Conservation (phyloP, 2,113 vertebrate species). For the Tachycineta bicolor region DNA sequence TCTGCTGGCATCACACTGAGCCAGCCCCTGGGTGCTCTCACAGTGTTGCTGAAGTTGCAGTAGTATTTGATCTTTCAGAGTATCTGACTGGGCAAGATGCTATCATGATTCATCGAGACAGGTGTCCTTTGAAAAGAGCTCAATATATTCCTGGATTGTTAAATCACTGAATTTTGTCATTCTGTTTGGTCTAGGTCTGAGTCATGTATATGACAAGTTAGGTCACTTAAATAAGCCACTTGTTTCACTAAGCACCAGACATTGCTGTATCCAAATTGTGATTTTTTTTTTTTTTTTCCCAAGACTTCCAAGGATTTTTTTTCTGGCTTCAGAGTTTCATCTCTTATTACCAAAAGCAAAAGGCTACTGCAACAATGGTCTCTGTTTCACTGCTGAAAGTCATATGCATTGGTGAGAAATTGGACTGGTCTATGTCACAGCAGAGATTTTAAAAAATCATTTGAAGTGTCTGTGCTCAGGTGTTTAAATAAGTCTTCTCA, state of each 20-base stretch:
- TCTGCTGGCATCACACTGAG: accelerated
- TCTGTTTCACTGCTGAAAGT: not conserved
- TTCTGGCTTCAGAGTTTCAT: not conserved
- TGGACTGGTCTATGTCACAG: not conserved
- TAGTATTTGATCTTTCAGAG: too few relatives aligned
- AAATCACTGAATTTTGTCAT: not conserved
- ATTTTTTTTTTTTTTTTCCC: too few relatives aligned
- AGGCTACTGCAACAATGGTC: not conserved
- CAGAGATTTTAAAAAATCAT: not conserved
- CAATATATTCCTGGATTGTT: not conserved
- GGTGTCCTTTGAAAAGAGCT: not conserved
- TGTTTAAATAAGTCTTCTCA: not conserved
- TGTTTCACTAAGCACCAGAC: not conserved
- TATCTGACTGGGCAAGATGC: not conserved
- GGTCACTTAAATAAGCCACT: not conserved
- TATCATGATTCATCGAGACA: not conserved
- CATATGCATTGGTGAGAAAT: not conserved
- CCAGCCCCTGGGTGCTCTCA: accelerated
- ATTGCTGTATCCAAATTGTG: not conserved
- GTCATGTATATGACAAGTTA: not conserved
- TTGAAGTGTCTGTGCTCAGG: not conserved
- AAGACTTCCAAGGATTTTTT: too few relatives aligned
- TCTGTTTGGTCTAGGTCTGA: not conserved
- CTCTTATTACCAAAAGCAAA: not conserved
- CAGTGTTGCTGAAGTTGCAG: not conserved